Evolutionary conservation across 1,140 invertebrate species (phyloP), one percentile per base, ranked within the genome.

Genomic region (Diachasma alloeum): DNA sequence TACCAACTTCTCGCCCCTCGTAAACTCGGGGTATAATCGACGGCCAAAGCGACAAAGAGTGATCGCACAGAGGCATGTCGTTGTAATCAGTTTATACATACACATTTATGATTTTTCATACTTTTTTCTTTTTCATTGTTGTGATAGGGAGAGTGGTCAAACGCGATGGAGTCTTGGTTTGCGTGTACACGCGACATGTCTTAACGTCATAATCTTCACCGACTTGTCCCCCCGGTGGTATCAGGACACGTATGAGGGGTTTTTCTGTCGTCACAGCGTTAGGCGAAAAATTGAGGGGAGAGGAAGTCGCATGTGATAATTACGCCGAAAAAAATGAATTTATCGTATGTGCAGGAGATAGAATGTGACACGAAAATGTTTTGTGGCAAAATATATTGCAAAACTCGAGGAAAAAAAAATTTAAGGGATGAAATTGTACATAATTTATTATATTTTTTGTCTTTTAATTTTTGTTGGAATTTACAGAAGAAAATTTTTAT

Each of bases 141-240:
- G 15, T 56, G 56, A 42, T 36, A 39, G 36, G 24, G 22, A 46
- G 63, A 22, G 17, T 46, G n/a, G 31, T 69, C 26, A 68, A 69
- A 48, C 42, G 42, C 36, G 53, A 66, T 53, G 71, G 48, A 48
- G 26, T 56, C 59, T 19, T 11, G 24, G 19, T 78, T 2, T 72
- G 78, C 72, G 78, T 77, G 72, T 75, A 46, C 78, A 77, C 75
- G 78, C 75, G 72, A 77, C 72, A 79, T 72, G 63, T 37, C 26
- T 19, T 36, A 37, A 68, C 48, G 37, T 53, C 24, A 46, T 69
- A 69, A 66, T 74, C 56, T 19, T 71, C 39, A n/a, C 66, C 63
- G 10, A 56, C 69, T 66, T 67, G 24, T 24, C 44, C 19, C 53
- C 36, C 56, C 15, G 37, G 19, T 24, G 67, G 46, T 78, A 59